Percentiles rank a stretch among this genome's conserved stretches.
Conservation (phyloP, 2,113 vertebrate genomes). For the Rutilus rutilus region DNA sequence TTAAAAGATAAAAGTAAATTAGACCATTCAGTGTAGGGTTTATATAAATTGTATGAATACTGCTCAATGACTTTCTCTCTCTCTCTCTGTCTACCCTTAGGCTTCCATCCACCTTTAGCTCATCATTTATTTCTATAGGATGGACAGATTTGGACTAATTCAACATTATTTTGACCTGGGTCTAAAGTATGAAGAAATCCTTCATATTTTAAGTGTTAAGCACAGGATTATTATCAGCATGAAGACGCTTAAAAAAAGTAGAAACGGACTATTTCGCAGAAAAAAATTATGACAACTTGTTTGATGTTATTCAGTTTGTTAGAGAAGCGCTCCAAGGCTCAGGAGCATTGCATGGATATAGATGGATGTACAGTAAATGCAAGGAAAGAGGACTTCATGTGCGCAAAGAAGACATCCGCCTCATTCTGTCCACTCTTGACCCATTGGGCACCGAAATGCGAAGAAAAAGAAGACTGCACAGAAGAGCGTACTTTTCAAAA, state of each 20-base stretch:
- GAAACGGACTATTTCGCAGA: not conserved
- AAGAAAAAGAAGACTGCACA: slow-evolving; percentile 13
- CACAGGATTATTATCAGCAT: not conserved
- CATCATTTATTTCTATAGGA: not conserved
- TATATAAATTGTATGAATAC: no score
- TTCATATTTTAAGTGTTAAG: slow-evolving; percentile 12
- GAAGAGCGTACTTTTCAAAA: slow-evolving; percentile 20
- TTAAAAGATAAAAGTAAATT: no score
- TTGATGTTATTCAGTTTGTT: slow-evolving; percentile 3
- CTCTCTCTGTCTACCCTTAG: no score
- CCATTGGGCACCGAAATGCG: not conserved
- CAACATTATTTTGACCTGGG: not conserved
- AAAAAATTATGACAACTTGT: not conserved
- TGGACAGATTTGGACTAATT: slow-evolving; percentile 7
- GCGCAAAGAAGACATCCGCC: not conserved
- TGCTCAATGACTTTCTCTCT: no score
- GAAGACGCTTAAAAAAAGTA: not conserved
- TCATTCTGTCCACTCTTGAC: slow-evolving; percentile 33
- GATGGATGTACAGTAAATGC: slow-evolving; percentile 27
- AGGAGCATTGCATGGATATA: slow-evolving; percentile 37
- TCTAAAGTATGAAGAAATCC: not conserved
- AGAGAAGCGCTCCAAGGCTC: slow-evolving; percentile 18
- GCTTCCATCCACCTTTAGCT: no score
- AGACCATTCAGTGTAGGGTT: no score
- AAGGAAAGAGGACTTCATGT: not conserved